Conservation (phyloP, 30 jellyfish, hydroid and myxozoan species). For the Cassiopea xamachana region DNA sequence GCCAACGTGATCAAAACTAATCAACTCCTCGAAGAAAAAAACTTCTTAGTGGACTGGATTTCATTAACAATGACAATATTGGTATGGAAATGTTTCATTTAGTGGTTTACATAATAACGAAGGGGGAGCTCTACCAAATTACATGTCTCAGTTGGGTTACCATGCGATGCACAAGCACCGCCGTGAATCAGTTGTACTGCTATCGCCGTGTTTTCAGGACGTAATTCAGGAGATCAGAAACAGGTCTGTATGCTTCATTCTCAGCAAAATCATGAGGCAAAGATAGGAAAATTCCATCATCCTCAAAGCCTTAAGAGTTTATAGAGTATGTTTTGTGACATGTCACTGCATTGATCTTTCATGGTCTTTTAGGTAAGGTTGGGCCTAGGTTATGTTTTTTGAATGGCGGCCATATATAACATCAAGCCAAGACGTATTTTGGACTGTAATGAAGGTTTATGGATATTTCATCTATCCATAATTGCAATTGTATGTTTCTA, state of each 20-base stretch:
- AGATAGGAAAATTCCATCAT: neutral
- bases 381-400: neutral
- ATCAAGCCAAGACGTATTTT: conserved; percentile 54
- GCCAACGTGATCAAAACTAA: too few species aligned
- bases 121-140: too few species aligned
- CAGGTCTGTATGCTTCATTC: neutral
- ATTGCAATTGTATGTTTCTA: conserved; percentile 11
- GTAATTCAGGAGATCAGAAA: neutral
- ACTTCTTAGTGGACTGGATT: too few species aligned
- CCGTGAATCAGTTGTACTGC: too few species aligned
- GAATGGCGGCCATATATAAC: conserved; percentile 1
- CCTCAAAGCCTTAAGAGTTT: neutral
- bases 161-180: too few species aligned
- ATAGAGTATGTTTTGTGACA: neutral
- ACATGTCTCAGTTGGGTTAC: too few species aligned
- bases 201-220: neutral
- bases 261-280: neutral
- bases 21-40: too few species aligned
- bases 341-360: neutral
- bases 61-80: too few species aligned
- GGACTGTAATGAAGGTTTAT: conserved; percentile 4
- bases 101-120: too few species aligned
- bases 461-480: conserved; percentile 6
- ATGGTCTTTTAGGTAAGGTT: neutral
- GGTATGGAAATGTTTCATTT: too few species aligned